A percentile compares a stretch with the other conserved stretches of the same genome.
phyloP scores from a whole-genome alignment of 2,888 invertebrate genomes.

The Drosophila kanekoi region DNA sequence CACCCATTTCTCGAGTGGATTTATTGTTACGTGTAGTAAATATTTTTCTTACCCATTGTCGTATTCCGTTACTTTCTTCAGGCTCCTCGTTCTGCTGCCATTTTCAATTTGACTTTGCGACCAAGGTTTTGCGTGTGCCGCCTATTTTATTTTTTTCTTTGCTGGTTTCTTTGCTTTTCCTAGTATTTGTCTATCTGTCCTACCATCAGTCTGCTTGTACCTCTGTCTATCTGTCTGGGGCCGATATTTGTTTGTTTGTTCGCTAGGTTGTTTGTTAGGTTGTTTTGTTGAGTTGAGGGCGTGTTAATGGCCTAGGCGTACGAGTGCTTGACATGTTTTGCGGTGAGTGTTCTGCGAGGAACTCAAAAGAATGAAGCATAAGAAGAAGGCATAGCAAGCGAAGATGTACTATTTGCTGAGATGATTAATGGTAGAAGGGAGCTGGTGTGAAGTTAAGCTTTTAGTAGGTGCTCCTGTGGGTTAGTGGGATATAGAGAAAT shows the following conservation, averaged over 20 bases:
- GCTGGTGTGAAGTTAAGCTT: conserved; percentile 20
- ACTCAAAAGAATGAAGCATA: conserved; percentile 15
- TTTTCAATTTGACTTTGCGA: conserved; percentile 69
- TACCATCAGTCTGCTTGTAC: conserved; percentile 22
- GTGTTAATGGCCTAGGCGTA: conserved; percentile 78
- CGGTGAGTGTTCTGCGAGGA: conserved; percentile 60
- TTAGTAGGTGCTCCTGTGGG: conserved; percentile 12
- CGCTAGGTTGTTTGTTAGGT: conserved; percentile 38
- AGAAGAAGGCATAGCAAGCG: conserved; percentile 12
- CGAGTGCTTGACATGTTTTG: conserved; percentile 74
- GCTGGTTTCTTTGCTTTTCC: conserved; percentile 11
- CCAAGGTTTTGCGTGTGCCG: conserved; percentile 66
- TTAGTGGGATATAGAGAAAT: conserved; percentile 28
- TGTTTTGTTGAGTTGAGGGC: conserved; percentile 59
- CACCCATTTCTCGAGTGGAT: conserved; percentile 66
- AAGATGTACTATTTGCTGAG: conserved; percentile 54
- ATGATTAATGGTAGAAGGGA: conserved; percentile 62
- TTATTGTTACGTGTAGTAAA: conserved; percentile 82
- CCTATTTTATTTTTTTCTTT: conserved; percentile 3
- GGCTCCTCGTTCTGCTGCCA: conserved; percentile 18
- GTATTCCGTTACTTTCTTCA: conserved; percentile 33
- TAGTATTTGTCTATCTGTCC: conserved; percentile 35
- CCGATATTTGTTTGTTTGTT: conserved; percentile 57
- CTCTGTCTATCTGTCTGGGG: conserved; percentile 29
- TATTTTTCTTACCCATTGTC: conserved; percentile 67